Conservation (phyloP, 2,113 vertebrate species). For the Formicarius rufipectus region DNA sequence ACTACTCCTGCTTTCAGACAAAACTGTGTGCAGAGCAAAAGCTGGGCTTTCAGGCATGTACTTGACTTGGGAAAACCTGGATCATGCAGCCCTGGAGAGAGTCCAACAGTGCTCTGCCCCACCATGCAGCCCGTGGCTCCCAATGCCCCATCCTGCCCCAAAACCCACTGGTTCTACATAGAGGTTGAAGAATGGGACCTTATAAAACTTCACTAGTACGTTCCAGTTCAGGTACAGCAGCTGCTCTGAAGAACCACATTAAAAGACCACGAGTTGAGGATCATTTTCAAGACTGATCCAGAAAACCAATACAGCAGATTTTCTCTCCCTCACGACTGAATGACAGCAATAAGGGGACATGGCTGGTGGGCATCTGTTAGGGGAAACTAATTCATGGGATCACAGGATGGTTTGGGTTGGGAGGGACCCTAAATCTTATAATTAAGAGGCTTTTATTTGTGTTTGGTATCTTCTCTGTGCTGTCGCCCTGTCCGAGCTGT, state of each 20-base stretch:
- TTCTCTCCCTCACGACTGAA: neutral
- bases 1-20: neutral
- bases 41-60: neutral
- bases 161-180: accelerated
- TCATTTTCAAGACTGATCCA: neutral
- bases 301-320: neutral
- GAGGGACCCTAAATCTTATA: neutral
- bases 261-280: accelerated
- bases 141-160: neutral
- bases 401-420: neutral
- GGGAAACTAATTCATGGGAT: neutral
- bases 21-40: neutral
- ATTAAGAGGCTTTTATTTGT: neutral
- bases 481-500: neutral
- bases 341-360: accelerated
- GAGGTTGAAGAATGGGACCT: accelerated
- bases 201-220: accelerated
- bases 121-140: accelerated
- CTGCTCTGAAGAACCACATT: neutral
- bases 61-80: neutral
- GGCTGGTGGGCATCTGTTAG: neutral
- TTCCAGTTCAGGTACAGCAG: neutral
- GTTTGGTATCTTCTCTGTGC: neutral
- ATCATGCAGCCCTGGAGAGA: neutral
- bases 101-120: neutral